Conservation (phyloP, 2,888 invertebrate genomes). For the Acanthosepion lycidas region DNA sequence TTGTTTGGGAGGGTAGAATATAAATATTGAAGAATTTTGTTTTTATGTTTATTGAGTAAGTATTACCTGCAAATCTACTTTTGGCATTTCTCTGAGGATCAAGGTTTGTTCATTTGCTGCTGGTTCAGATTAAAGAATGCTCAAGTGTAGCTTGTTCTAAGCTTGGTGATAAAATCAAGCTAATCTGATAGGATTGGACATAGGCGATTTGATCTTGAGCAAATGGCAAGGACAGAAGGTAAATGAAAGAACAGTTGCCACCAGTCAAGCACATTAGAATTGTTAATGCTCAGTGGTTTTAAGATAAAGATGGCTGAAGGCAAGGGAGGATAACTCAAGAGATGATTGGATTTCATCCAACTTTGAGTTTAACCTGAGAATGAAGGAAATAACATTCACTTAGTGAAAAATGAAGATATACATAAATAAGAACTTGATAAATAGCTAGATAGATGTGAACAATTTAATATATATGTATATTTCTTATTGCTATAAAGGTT, state of each 20-base stretch:
- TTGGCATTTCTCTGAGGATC: background rate
- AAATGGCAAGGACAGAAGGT: background rate
- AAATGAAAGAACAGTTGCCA: background rate
- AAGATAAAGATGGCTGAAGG: background rate
- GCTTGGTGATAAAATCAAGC: slow-evolving; percentile 8
- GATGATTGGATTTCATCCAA: too few relatives aligned
- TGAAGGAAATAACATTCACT: background rate
- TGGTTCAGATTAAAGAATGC: background rate
- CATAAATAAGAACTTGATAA: background rate
- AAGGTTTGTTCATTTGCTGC: background rate
- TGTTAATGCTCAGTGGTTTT: slow-evolving; percentile 11
- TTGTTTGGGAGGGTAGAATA: background rate
- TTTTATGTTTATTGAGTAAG: background rate
- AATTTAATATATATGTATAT: background rate
- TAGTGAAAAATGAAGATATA: background rate
- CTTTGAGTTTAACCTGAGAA: too few relatives aligned
- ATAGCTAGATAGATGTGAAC: background rate
- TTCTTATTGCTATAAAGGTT: too few relatives aligned
- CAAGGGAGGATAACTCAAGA: background rate
- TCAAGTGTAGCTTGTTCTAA: slow-evolving; percentile 33
- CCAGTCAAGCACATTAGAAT: background rate
- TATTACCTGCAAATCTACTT: background rate
- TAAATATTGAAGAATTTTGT: background rate
- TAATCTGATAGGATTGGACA: slow-evolving; percentile 23
- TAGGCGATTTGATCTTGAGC: slow-evolving; percentile 33